These are phyloP conservation scores for Psylliodes chrysocephalus DNA, from an alignment of 2,888 invertebrate genomes.

Conservation along the genomic window DNA sequence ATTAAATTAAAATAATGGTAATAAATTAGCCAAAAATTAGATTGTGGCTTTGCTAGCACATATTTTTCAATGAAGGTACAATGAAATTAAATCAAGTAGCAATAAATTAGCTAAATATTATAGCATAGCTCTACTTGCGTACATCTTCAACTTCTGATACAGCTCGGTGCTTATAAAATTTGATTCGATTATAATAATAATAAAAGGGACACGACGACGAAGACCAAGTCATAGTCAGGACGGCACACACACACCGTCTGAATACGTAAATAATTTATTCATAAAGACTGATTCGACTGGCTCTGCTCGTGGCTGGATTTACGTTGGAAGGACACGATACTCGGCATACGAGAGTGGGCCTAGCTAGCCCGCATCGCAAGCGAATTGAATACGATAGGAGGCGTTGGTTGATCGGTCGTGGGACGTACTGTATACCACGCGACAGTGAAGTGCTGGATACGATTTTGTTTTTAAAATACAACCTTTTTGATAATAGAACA, in stretches of 20 bases:
- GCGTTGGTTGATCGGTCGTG: conserved; percentile 17
- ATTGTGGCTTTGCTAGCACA: no score
- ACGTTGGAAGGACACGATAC: conserved; percentile 15
- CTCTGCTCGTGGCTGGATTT: conserved; percentile 20
- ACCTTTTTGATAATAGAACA: no score
- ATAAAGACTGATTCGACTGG: conserved; percentile 39
- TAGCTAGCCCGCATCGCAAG: conserved; percentile 34
- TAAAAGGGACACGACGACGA: conserved; percentile 23
- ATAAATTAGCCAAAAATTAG: no score
- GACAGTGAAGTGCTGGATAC: conserved; percentile 1
- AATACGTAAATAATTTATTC: conserved; percentile 46
- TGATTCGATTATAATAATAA: conserved; percentile 23
- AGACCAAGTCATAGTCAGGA: conserved; percentile 18
- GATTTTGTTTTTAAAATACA: no score
- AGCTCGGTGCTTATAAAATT: no score
- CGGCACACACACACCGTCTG: conserved; percentile 41
- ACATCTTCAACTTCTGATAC: no score
- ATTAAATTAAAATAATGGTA: no score
- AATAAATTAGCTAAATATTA: no score
- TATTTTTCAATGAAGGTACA: no score
- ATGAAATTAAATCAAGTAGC: no score
- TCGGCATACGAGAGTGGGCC: conserved; percentile 37
- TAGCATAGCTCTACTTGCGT: no score
- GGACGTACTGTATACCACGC: conserved; percentile 20
- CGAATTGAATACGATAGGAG: conserved; percentile 30